Base-by-base conservation (phyloP, 2,888 invertebrate species). In the Drosophila ezoana region DNA sequence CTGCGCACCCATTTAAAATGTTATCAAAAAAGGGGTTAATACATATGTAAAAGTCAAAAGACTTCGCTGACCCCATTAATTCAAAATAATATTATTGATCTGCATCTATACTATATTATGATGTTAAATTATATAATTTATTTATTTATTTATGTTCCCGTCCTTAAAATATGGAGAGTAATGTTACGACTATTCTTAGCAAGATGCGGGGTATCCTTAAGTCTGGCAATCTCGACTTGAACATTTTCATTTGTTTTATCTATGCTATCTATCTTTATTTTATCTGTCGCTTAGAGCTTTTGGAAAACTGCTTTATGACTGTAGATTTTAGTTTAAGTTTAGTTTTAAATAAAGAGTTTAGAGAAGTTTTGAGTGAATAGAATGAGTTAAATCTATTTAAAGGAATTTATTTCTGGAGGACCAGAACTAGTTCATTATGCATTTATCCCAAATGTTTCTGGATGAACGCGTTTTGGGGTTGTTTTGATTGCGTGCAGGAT, bases 401-500 rank as follows among this genome's bases (percentile, higher is more conserved):
- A 28, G 28, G 8, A 28, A 28, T 28, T 28, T 28, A 8, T 2
- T 28, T 8, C 8, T 8, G 28, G 28, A 28, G 28, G 28, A 28
- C 28, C 13, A 18, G 49, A 56, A 62, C 59, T 56, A 66, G 74
- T 48, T 66, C 56, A 52, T 13, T 47, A 38, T 20, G 3, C 20
- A 20, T n/a, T 41, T 37, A 45, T 40, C 35, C 6, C 32, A 65
- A 53, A 54, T 58, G 40, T 68, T 74, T 76, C 60, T 79, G 54
- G 69, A 44, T 53, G 79, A 75, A 52, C 76, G 76, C 35, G 35
- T 64, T 79, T 79, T 75, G 76, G 75, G 75, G 75, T 79, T 76
- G 75, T 48, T 74, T 60, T 49, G 54, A 60, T 79, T 58, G 79
- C 79, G 79, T 67, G 72, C 69, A 89, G 85, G 89, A 85, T 89